Conservation (phyloP, 2,113 vertebrate species). For the Coregonus clupeaformis region DNA sequence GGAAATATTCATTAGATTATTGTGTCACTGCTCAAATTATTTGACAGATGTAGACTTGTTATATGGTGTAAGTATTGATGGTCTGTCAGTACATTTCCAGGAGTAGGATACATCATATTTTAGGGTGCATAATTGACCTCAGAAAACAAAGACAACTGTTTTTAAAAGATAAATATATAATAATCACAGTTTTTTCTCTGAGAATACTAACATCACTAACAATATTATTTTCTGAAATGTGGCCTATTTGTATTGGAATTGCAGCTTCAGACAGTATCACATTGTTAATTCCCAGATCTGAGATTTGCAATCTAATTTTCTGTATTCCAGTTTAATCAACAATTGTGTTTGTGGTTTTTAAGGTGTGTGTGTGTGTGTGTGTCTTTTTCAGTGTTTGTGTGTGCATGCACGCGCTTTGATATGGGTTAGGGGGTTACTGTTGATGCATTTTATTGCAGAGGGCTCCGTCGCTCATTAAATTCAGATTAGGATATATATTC, state of each 20-base stretch:
- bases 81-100: neutral
- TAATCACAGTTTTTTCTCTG: too few species aligned
- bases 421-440: slow-evolving; percentile 7
- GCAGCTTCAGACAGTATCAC: too few species aligned
- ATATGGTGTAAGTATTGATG: neutral
- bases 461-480: slow-evolving; percentile 46
- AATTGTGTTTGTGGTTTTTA: neutral
- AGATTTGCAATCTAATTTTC: neutral
- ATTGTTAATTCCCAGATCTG: too few species aligned
- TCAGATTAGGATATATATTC: slow-evolving; percentile 53
- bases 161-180: too few species aligned
- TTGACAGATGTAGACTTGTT: too few species aligned
- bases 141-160: too few species aligned
- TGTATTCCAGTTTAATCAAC: neutral
- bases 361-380: neutral
- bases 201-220: too few species aligned
- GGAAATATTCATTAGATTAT: neutral
- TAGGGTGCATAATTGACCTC: too few species aligned
- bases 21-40: too few species aligned
- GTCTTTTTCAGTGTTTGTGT: neutral
- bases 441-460: slow-evolving; percentile 22
- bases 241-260: too few species aligned
- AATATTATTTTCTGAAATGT: too few species aligned
- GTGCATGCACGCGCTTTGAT: slow-evolving; percentile 17
- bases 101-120: too few species aligned